A percentile compares a stretch with the other conserved stretches of the same genome.
These are phyloP conservation scores for Drosophila miranda DNA, from an alignment of 1,140 invertebrate genomes.

Conservation along the genomic window DNA sequence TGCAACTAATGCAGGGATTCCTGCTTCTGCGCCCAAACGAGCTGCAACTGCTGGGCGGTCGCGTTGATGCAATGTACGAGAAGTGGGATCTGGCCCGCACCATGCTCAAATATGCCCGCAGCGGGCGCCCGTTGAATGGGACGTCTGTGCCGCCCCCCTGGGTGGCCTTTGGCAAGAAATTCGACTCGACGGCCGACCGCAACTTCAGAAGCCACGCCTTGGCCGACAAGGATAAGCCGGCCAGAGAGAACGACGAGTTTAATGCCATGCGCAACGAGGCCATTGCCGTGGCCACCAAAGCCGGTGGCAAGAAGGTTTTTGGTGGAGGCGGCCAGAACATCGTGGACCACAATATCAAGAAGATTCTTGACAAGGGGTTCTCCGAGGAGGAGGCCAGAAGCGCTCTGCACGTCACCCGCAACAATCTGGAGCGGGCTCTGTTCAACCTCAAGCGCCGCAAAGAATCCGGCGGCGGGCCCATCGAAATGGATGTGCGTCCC, in stretches of 20 bases:
- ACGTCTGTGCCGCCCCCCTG: slow-evolving; percentile 93
- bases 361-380: slow-evolving; percentile 91
- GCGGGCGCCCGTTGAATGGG: slow-evolving; percentile 84
- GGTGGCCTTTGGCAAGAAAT: slow-evolving; percentile 94
- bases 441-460: slow-evolving; percentile 86
- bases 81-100: slow-evolving; percentile 94
- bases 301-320: slow-evolving; percentile 89
- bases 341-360: slow-evolving; percentile 90
- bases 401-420: slow-evolving; percentile 88
- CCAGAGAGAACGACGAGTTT: slow-evolving; percentile 90
- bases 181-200: slow-evolving; percentile 84
- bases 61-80: slow-evolving; percentile 91
- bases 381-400: slow-evolving; percentile 89
- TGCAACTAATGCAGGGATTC: slow-evolving; percentile 87
- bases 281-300: slow-evolving; percentile 92
- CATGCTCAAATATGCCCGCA: slow-evolving; percentile 88
- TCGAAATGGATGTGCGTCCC: slow-evolving; percentile 80
- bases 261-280: slow-evolving; percentile 92
- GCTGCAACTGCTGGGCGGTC: slow-evolving; percentile 89
- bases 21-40: slow-evolving; percentile 87
- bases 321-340: slow-evolving; percentile 88
- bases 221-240: slow-evolving; percentile 85
- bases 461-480: slow-evolving; percentile 75
- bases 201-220: slow-evolving; percentile 87
- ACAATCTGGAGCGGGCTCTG: slow-evolving; percentile 89